phyloP scores from a whole-genome alignment of 2,113 vertebrate species.

The Ophiodon elongatus region DNA sequence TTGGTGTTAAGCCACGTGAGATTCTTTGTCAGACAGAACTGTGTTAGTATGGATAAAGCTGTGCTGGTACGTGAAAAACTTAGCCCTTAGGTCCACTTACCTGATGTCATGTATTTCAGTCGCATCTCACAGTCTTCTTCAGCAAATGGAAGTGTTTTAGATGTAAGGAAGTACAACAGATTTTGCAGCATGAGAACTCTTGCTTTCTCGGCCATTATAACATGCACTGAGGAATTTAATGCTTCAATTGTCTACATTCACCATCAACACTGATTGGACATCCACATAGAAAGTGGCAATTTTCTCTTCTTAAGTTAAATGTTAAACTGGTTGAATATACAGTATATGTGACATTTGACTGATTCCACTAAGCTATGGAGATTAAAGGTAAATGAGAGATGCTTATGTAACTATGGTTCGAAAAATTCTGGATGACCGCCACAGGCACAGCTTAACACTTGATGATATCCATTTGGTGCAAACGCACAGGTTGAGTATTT shows the following conservation, averaged over 20 bases:
- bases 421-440: not conserved
- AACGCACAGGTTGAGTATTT: not conserved
- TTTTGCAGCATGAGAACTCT: too few relatives aligned
- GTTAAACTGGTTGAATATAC: not conserved
- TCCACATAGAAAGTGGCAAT: too few relatives aligned
- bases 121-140: not conserved
- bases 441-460: not conserved
- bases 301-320: not conserved
- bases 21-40: not conserved
- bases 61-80: not conserved
- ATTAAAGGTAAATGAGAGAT: not conserved
- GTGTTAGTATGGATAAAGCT: not conserved
- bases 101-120: not conserved
- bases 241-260: too few relatives aligned
- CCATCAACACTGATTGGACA: too few relatives aligned
- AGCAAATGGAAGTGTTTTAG: not conserved
- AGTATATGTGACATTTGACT: not conserved
- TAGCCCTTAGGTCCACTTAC: not conserved
- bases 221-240: too few relatives aligned
- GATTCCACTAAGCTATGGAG: not conserved
- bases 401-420: not conserved
- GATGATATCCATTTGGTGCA: not conserved
- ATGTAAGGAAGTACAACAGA: not conserved
- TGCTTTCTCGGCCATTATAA: too few relatives aligned
- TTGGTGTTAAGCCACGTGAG: not conserved